Evolutionary conservation across 2,888 invertebrate species (phyloP), one percentile per base, ranked within the genome.

Genomic region (Orthosia incerta): DNA sequence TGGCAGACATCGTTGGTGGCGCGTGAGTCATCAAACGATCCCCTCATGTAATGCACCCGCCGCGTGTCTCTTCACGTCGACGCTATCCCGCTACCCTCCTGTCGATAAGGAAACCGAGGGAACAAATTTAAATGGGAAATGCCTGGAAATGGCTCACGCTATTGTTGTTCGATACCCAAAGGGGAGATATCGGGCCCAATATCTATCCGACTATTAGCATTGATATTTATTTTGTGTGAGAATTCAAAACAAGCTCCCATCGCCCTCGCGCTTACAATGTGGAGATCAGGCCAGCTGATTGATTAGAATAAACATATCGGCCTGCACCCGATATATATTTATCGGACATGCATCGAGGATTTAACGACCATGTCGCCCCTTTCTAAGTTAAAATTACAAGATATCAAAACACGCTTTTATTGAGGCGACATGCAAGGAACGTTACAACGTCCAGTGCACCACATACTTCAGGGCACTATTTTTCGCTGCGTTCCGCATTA

Each of bases 121-220:
- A 92, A 92, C 94, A 91, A 93, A 94, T 94, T 94, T 92, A 94
- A 95, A 95, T 92, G 93, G 95, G 94, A 95, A 95, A 94, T 91
- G 94, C 92, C 94, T 95, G 93, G 94, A 95, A 95, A 95, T 94
- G 95, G 94, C 93, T 91, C 93, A 91, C 93, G 94, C 95, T 92
- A 94, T 95, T 95, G 95, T 95, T 91, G 89, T 89, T 89, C 91
- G 88, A 89, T 91, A 89, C 90, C 92, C 93, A 85, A 89, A 93
- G 95, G 95, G 94, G 93, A 92, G 93, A 95, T 94, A 93, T 89
- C 89, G 88, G 87, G 48, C 87, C 89, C 92, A 92, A 92, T 94
- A 94, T 93, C 91, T 92, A 87, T 90, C 87, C 88, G 89, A 91
- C 92, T 92, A 92, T 94, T 94, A 94, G 92, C 91, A 90, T 90